Evolutionary conservation across 2,888 invertebrate genomes (phyloP), one percentile per base, ranked within the genome.

Genomic region (Drosophila percnosoma): DNA sequence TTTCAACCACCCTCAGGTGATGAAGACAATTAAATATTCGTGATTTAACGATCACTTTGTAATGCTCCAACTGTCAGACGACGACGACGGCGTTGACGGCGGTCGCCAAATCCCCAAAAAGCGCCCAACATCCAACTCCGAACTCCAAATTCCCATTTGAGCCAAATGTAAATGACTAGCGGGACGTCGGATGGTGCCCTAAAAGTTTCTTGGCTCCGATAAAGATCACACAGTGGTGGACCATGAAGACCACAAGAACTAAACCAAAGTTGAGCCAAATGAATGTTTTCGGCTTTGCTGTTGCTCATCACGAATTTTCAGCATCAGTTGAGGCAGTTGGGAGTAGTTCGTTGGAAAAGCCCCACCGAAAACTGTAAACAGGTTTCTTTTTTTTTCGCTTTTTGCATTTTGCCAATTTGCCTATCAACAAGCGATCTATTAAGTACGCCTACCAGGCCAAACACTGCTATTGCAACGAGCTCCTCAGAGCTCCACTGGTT

Each of bases 11-110:
- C 92, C 92, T 90, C 89, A 91, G 92, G 92, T 92, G 92, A 91
- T 91, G 90, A 92, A 92, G 92, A 91, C 92, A 93, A 93, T 93
- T 93, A 93, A 93, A 93, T 92, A 92, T 92, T 93, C 92, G 92
- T 93, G 92, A 93, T 93, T 92, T 91, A 91, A 91, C 91, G 92
- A 92, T 92, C 92, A 92, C 92, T 91, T 90, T 84, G 88, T 90
- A 89, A 88, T 91, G 91, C 89, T 83, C 80, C 75, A 86, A 86
- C 85, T 87, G 87, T 73, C 75, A 76, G 82, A 68, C 77, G 77
- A 60, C 72, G 61, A 13, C 42, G 21, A 13, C 21, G 45, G 13
- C 45, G 45, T 7, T 21, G 45, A 24, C 74, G 64, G 61, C 68
- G 63, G 62, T 60, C 68, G 57, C 72, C 68, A 72, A 73, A 49